phyloP scores from a whole-genome alignment of 2,797 vertebrate genomes.

The Leptodactylus fallax region DNA sequence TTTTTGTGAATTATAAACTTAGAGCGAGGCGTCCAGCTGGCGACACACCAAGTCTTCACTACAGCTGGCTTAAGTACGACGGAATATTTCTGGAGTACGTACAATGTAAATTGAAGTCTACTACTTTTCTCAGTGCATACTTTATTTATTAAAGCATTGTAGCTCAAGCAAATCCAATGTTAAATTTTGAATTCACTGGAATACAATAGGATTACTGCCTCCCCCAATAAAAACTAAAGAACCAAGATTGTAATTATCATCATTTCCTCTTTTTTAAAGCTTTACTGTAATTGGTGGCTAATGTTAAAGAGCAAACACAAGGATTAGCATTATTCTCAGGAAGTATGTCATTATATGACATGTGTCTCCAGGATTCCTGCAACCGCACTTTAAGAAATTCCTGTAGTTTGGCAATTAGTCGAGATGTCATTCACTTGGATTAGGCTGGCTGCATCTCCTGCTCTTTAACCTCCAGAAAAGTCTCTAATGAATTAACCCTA shows the following conservation, averaged over 20 bases:
- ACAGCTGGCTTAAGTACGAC: conserved; percentile 17
- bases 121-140: background rate
- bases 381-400: conserved; percentile 24
- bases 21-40: conserved; percentile 9
- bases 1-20: conserved; percentile 10
- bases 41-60: background rate
- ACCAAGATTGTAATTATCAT: background rate
- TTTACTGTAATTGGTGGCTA: background rate
- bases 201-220: background rate
- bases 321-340: conserved; percentile 12
- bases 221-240: background rate
- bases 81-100: conserved; percentile 2
- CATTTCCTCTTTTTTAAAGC: background rate
- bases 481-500: background rate
- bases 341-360: conserved; percentile 36
- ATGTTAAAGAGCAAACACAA: background rate
- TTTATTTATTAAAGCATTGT: background rate
- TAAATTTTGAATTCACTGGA: background rate
- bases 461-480: background rate
- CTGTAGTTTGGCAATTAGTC: conserved; percentile 28
- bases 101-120: background rate
- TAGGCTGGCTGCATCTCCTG: background rate
- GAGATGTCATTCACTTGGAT: conserved; percentile 46
- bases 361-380: conserved; percentile 20
- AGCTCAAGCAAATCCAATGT: background rate